Base-by-base conservation (phyloP, 2,113 vertebrate genomes). In the Petrocephalus microphthalmus region DNA sequence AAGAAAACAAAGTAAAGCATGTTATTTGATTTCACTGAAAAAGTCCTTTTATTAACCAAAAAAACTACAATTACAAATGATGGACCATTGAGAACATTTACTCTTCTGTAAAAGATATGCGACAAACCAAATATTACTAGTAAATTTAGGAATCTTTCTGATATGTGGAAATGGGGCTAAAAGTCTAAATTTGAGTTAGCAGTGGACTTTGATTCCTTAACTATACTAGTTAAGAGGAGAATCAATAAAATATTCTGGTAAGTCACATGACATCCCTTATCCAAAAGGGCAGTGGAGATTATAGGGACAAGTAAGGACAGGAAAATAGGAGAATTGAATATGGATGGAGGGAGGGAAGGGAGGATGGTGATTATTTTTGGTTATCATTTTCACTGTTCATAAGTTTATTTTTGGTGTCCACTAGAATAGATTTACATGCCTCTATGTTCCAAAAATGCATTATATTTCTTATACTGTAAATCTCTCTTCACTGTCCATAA, bases 121-220 rank as follows among this genome's bases (percentile, higher is more conserved):
- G 54, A 29, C 13, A 85, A 85, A 33, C 3, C 49, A 54, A 85
- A 53, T 85, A 56, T 54, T 53, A 54, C 52, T 54, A 54, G 52
- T 20, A 54, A 56, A 85, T 52, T 25, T 20, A 19, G 29, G 84
- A 54, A 85, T 85, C 2, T 81, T 53, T 85, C 57, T 86, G 42
- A 60, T 54, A 45, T 10, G 33, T n/a, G 10, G 56, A 86, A 60
- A 60, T 15, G 17, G 22, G 57, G 5, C 37, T 33, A 64, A 86
- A 45, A 60, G 85, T 56, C 19, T 3, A 29, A 22, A 64, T 60
- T 10, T 54, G 11, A 60, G 33, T 33, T 11, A 86, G 57, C 37
- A 64, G 3, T 37, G 85, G 85, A 86, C 85, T 86, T 86, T 86
- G 85, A 86, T 45, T 64, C 19, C 22, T 86, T 60, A 29, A 45